These are phyloP conservation scores for Hemicentrotus pulcherrimus DNA, from an alignment of 35 echinoderm and acorn worm species.

Conservation along the genomic window DNA sequence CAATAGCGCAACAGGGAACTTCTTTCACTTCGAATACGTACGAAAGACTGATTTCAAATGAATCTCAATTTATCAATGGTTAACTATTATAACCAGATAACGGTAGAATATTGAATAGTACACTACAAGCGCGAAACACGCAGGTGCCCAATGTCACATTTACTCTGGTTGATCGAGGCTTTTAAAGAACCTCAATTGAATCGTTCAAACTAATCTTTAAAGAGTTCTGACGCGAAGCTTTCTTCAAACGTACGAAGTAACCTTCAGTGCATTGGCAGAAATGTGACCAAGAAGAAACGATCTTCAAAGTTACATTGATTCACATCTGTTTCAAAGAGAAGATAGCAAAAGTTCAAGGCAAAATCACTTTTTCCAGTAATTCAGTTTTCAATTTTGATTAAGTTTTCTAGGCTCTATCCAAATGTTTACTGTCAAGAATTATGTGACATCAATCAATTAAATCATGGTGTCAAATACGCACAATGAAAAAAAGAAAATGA, in stretches of 20 bases:
- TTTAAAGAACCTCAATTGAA: neutral
- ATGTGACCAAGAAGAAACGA: too few relatives aligned
- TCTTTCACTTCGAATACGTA: neutral
- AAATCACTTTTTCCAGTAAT: neutral
- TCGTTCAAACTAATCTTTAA: neutral
- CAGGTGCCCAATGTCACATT: neutral
- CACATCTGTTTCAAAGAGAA: too few relatives aligned
- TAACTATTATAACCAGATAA: neutral
- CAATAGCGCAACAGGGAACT: neutral
- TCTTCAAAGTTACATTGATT: too few relatives aligned
- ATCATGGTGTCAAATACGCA: too few relatives aligned
- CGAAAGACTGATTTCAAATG: neutral
- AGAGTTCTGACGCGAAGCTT: neutral
- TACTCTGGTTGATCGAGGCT: neutral
- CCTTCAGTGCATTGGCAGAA: neutral
- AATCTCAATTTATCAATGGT: neutral
- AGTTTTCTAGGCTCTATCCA: neutral
- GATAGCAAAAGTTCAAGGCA: neutral
- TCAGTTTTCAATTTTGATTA: neutral
- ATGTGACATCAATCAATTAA: too few relatives aligned
- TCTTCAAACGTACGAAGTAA: neutral
- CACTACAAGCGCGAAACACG: neutral
- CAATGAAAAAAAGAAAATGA: too few relatives aligned
- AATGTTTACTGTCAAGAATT: too few relatives aligned
- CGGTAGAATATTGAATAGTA: neutral